Evolutionary conservation across 1,140 invertebrate genomes (phyloP).

Genomic region (Rhopalosiphum padi): DNA sequence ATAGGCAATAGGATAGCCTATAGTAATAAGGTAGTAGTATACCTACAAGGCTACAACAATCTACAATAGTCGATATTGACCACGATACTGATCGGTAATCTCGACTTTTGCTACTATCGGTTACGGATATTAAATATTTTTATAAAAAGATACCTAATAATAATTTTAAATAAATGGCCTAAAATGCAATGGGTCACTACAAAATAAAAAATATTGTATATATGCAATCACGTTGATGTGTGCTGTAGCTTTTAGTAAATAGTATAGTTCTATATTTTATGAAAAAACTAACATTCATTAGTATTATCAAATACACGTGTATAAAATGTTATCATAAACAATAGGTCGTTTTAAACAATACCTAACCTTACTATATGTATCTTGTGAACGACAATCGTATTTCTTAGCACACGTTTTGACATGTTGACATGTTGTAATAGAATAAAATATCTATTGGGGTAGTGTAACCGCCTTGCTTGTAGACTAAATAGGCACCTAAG

Average conservation of each 20-base stretch:
- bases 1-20: too few relatives aligned
- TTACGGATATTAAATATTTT: too few relatives aligned
- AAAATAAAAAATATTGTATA: background rate
- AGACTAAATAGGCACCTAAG: background rate
- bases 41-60: too few relatives aligned
- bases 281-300: background rate
- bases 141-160: background rate
- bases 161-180: background rate
- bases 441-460: background rate
- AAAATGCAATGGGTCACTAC: too few relatives aligned
- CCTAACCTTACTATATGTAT: background rate
- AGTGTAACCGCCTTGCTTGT: background rate
- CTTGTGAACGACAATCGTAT: background rate
- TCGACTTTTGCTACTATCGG: background rate
- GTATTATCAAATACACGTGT: background rate
- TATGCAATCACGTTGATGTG: background rate
- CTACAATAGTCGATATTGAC: background rate
- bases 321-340: background rate
- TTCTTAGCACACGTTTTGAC: background rate
- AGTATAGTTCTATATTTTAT: background rate
- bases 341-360: background rate
- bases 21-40: too few relatives aligned
- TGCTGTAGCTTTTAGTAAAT: background rate
- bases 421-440: background rate
- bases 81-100: background rate